Conservation (phyloP, 2,888 invertebrate species). For the Chrysomela aeneicollis region DNA sequence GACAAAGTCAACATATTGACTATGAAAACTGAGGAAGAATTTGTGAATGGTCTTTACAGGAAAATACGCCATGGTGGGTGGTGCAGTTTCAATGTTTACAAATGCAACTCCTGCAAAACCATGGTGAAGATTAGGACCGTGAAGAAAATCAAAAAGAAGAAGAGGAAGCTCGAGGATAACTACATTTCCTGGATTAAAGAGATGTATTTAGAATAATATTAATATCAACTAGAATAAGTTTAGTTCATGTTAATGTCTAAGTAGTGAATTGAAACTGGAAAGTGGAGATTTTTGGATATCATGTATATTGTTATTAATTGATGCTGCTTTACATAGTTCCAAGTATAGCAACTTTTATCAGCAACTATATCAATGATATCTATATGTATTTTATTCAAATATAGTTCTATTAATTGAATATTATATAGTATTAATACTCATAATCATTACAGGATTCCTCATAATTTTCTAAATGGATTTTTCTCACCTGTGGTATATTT, state of each 20-base stretch:
- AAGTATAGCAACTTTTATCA: no score
- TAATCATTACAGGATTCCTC: no score
- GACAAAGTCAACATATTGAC: conserved; percentile 10
- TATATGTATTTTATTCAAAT: no score
- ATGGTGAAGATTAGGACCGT: conserved; percentile 28
- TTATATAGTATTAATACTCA: no score
- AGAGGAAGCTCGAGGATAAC: conserved; percentile 18
- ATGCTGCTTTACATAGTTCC: no score
- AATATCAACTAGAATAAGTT: not conserved
- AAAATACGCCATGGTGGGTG: conserved; percentile 23
- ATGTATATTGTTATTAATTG: no score
- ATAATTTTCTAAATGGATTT: no score
- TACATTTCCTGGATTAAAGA: conserved; percentile 36
- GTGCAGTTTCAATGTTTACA: conserved; percentile 33
- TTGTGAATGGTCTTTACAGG: not conserved
- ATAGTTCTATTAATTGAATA: no score
- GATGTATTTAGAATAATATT: conserved; percentile 24
- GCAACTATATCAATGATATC: no score
- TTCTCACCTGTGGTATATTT: conserved; percentile 59
- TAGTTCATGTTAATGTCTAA: not conserved
- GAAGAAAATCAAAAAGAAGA: conserved; percentile 24
- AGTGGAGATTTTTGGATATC: no score
- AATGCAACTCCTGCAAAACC: conserved; percentile 34
- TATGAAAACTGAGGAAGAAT: not conserved
- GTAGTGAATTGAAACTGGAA: not conserved